phyloP scores from a whole-genome alignment of 2,888 invertebrate genomes.

The Ochropleura leucogaster region DNA sequence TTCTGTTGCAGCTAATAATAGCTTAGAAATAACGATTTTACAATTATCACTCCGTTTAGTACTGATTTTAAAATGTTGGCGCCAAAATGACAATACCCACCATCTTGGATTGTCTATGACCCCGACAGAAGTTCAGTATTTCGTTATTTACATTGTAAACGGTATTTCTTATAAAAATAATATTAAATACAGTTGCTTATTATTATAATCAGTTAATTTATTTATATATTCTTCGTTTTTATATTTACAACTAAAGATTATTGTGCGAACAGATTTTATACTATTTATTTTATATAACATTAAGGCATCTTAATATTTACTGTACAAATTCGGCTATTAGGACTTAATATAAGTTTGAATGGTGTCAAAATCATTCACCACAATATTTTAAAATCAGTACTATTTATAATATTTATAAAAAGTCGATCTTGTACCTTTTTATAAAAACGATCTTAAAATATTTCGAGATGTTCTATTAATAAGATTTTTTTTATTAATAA shows the following conservation, averaged over 20 bases:
- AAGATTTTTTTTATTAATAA: slow-evolving; percentile 22
- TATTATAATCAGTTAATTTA: slow-evolving; percentile 30
- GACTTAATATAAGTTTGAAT: slow-evolving; percentile 19
- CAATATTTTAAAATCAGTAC: slow-evolving; percentile 53
- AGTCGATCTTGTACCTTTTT: slow-evolving; percentile 49
- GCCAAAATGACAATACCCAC: slow-evolving; percentile 29
- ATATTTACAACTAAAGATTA: slow-evolving; percentile 45
- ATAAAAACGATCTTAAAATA: slow-evolving; percentile 57
- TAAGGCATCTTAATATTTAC: slow-evolving; percentile 28
- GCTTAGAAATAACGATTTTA: slow-evolving; percentile 36
- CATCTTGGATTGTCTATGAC: slow-evolving; percentile 28
- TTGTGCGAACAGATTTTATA: slow-evolving; percentile 44
- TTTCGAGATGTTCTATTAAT: slow-evolving; percentile 36
- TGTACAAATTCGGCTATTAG: slow-evolving; percentile 41
- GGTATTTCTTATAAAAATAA: slow-evolving; percentile 39
- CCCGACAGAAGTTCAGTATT: slow-evolving; percentile 19
- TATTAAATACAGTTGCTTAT: slow-evolving; percentile 43
- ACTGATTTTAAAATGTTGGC: slow-evolving; percentile 40
- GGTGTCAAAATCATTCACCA: slow-evolving; percentile 27
- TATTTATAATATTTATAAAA: slow-evolving; percentile 50
- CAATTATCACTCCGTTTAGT: slow-evolving; percentile 50
- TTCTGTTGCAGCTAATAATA: slow-evolving; percentile 30
- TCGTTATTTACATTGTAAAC: slow-evolving; percentile 46
- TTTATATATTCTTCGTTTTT: slow-evolving; percentile 29
- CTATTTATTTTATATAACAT: slow-evolving; percentile 10